Evolutionary conservation across 2,888 invertebrate genomes (phyloP), one percentile per base, ranked within the genome.

Genomic region (Thereva unica): DNA sequence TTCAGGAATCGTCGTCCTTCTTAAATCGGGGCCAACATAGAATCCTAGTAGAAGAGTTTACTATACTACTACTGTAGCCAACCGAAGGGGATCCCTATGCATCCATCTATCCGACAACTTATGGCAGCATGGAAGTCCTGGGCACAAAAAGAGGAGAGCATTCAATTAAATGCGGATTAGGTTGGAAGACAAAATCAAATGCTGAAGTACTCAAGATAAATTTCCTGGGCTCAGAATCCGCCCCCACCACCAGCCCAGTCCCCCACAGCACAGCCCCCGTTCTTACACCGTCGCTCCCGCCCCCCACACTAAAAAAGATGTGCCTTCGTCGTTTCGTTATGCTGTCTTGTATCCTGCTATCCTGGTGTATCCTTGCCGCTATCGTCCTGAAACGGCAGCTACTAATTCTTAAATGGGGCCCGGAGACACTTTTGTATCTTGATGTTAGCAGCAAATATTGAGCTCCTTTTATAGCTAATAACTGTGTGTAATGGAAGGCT

Each of bases 81-180:
- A 5, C 34, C 34, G 23, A 2, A 23, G 23, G 10, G 37, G 40
- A 49, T 49, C n/a, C 41, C 53, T 64, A 53, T 64, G 64, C 64
- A 64, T 64, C 45, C 49, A 40, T 65, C 47, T 47, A 44, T 35
- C 50, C 34, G 23, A 65, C 49, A 45, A 4, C 41, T 52, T 23
- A 35, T 12, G 41, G 55, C 35, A 65, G 47, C 55, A 65, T 55
- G 38, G 23, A 65, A 47, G 65, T 47, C 55, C 41, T 35, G 37
- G 45, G n/a, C 34, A 40, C 42, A 65, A 66, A 66, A 66, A 66
- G 56, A 50, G 40, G n/a, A 66, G 52, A 66, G 50, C 50, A 66
- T 66, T 66, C 66, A 66, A 66, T 66, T 66, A 66, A 66, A 56
- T 66, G 57, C 56, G 66, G 66, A 66, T 66, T 66, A 66, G 56